Evolutionary conservation across 2,113 vertebrate species (phyloP).

Genomic region (Arenaria interpres): DNA sequence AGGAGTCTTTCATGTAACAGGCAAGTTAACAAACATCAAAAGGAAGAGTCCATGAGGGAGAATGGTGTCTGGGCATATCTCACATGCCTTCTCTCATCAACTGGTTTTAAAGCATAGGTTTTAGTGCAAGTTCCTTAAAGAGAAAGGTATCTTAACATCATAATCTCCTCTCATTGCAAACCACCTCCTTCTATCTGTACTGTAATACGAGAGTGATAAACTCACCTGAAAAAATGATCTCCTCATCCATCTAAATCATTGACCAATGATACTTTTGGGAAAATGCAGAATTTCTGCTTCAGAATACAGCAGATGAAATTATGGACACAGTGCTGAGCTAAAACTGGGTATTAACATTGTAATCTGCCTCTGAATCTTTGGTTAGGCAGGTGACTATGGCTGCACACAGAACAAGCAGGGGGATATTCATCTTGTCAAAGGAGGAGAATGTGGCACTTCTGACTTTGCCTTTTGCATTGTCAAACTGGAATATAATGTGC

Average conservation of each 20-base stretch:
- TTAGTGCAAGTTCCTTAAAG: background rate
- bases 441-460: background rate
- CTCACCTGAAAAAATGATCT: background rate
- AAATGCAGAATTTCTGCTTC: background rate
- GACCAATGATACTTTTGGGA: background rate
- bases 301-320: background rate
- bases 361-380: background rate
- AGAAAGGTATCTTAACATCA: background rate
- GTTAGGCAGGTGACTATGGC: background rate
- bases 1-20: background rate
- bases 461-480: background rate
- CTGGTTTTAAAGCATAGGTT: background rate
- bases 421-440: background rate
- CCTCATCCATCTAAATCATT: background rate
- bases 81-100: background rate
- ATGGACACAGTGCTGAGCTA: background rate
- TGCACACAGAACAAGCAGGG: background rate
- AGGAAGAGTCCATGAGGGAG: background rate
- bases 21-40: background rate
- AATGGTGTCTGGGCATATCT: background rate
- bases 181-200: background rate
- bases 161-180: background rate
- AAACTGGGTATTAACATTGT: background rate
- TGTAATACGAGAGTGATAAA: background rate
- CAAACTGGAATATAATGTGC: background rate